Percentiles rank a stretch among this genome's conserved stretches.
phyloP scores from a whole-genome alignment of 2,113 vertebrate species.

The Saccopteryx leptura region DNA sequence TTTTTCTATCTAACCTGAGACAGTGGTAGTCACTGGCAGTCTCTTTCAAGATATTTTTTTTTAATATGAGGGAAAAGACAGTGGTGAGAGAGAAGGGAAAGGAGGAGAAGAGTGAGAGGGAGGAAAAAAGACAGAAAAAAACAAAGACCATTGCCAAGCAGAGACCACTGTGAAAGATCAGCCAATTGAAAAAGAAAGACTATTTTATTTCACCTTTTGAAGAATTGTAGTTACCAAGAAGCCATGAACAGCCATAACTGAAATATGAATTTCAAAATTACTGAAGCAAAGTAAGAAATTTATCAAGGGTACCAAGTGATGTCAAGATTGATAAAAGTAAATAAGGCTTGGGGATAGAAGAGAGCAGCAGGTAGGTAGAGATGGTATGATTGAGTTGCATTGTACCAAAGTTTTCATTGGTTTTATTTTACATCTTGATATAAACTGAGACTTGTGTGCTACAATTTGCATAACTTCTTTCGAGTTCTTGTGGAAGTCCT shows the following conservation, averaged over 20 bases:
- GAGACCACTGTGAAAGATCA: neutral
- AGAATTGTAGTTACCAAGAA: neutral
- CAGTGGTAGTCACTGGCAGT: neutral
- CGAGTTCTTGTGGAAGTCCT: neutral
- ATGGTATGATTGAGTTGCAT: neutral
- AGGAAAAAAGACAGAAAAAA: neutral
- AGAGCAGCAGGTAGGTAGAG: neutral
- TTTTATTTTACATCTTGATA: conserved; percentile 17
- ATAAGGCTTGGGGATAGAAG: neutral
- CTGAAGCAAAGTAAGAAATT: neutral
- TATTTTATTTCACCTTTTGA: neutral
- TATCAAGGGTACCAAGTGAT: neutral
- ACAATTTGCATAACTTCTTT: conserved; percentile 24
- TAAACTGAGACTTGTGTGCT: neutral
- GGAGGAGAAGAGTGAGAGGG: fast-evolving
- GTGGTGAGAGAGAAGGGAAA: neutral
- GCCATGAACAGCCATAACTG: neutral
- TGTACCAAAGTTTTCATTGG: neutral
- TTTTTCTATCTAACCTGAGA: neutral
- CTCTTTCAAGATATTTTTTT: neutral
- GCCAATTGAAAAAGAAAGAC: neutral
- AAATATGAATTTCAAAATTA: conserved; percentile 19
- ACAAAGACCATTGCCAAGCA: neutral
- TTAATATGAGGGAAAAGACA: neutral
- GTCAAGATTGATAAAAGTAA: neutral